These are phyloP conservation scores for Opisthocomus hoazin DNA, from an alignment of 2,113 vertebrate species.

Conservation along the genomic window DNA sequence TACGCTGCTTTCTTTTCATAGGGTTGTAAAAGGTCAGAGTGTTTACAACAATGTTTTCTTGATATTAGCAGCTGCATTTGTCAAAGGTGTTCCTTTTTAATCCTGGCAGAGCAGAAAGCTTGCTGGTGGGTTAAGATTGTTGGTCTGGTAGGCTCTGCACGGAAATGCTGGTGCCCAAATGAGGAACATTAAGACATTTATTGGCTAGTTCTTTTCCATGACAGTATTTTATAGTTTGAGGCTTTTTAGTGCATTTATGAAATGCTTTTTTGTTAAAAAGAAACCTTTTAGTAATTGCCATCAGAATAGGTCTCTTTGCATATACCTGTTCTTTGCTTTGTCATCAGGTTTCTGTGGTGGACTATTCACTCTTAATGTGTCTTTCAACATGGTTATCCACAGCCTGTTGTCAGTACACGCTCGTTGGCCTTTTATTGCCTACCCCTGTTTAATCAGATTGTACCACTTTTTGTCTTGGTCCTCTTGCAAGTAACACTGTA, in stretches of 20 bases:
- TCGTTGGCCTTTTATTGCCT: background rate
- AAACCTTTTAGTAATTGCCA: background rate
- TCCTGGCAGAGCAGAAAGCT: background rate
- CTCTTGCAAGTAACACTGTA: background rate
- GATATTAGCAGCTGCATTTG: background rate
- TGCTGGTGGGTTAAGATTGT: too few relatives aligned
- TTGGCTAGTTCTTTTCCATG: background rate
- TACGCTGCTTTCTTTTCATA: background rate
- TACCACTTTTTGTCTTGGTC: background rate
- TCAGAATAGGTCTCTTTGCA: background rate
- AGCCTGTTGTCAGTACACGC: background rate
- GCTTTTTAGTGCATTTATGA: background rate
- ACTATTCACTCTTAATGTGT: background rate
- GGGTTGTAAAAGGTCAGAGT: background rate
- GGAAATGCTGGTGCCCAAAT: background rate
- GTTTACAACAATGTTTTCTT: background rate
- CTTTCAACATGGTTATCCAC: background rate
- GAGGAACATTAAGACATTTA: background rate
- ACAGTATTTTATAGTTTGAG: background rate
- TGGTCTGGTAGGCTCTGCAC: background rate
- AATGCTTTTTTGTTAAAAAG: background rate
- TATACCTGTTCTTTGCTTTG: background rate
- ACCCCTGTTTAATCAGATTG: background rate
- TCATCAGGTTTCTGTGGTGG: background rate
- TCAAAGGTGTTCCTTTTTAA: background rate